Base-by-base conservation (phyloP, 1,140 invertebrate species). In the Chrysomallon squamiferum region DNA sequence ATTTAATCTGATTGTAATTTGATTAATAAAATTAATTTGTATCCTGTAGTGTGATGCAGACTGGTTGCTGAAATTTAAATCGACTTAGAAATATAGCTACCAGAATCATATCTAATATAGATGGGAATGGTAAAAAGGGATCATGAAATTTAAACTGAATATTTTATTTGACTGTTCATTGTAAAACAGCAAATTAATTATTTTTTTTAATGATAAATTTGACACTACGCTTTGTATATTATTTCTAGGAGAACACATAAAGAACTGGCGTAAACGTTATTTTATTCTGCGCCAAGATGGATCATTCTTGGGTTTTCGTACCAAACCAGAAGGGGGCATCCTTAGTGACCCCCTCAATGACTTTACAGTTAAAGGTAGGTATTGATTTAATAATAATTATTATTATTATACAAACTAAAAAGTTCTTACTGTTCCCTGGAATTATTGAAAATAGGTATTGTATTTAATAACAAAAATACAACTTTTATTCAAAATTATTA, bases 261-360 rank as follows among this genome's bases (percentile, higher is more conserved):
- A 95, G 84, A 99, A 97, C 79, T 99, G 97, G 97, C 90, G 97
- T 69, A 90, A 92, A 59, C 88, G 97, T 71, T 99, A 99, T 87
- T 99, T 99, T 87, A 90, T 97, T 54, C 87, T 99, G 4, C 90
- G 94, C 74, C 92, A 95, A 77, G 93, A 99, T 90, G 97, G 97
- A 7, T 91, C 93, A 29, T 88, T 99, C 59, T 91, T 95, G 61
- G 97, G 97, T 0, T 99, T 95, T 86, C 96, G 96, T 87, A 90
- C 89, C 29, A 93, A 93, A 82, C 96, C 96, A 7, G 93, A 94
- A 75, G 88, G 90, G 83, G 88, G 90, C 11, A 63, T 68, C 72
- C 88, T 90, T 35, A 73, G 66, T 25, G 95, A 98, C 77, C 95
- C 96, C 3, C 88, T 97, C 45, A 99, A 99, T 86, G 97, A 98